Evolutionary conservation across 2,797 vertebrate genomes (phyloP), one percentile per base, ranked within the genome.

Genomic region (Discoglossus pictus): DNA sequence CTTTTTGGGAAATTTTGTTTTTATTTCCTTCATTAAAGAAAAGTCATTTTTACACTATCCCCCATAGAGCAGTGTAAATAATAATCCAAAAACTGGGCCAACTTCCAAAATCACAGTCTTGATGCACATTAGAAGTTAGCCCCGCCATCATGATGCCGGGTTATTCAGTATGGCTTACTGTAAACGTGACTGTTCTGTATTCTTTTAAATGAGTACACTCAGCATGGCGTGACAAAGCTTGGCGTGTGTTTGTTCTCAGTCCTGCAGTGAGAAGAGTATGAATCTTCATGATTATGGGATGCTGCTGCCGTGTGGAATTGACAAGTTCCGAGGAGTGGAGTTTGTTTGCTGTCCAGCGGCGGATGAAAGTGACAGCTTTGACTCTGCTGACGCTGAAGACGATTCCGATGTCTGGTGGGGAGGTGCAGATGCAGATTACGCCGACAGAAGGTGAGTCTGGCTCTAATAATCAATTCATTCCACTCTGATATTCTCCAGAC

Each of bases 371-470:
- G 93, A 96, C 73, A 92, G 79, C 4, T 73, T 93, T 2, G 94
- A 97, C 64, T 93, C 90, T 2, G 79, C 86, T 0, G 93, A 93
- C 20, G 82, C 87, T 0, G 94, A 96, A 48, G 94, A 93, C 56
- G 93, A 96, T 81, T 97, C 95, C 0, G 96, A 98, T 10, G 95
- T 99, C 48, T 99, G 97, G 97, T 99, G 97, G 97, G 95, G 96
- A 0, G 93, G 93, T 11, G 91, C 92, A 0, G 96, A 96, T 77
- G 80, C 89, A 0, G 97, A 98, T 77, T 95, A 97, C 60, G 83
- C 89, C 1, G 95, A 98, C 31, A 92, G 91, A 75, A 92, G 93
- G 97, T 98, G 83, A 76, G 79, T 72, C 44, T 66, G 42, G 48
- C 27, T 12, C 8, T 12, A 15, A 4, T 11, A 11, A 20, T 31